These are phyloP conservation scores for Theristicus caerulescens DNA, from an alignment of 2,113 vertebrate genomes.

Conservation along the genomic window DNA sequence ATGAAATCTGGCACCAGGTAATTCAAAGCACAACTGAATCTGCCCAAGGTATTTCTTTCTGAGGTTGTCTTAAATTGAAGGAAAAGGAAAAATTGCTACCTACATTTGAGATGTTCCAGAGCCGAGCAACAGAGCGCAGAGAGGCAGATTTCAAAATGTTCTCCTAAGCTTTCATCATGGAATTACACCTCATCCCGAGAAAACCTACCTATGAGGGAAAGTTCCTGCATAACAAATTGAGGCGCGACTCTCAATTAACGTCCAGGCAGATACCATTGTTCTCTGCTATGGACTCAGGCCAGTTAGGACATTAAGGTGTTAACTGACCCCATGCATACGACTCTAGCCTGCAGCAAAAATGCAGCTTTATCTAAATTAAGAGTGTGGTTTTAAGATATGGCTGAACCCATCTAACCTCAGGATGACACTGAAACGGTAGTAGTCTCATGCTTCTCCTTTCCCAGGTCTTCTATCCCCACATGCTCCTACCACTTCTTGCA, in stretches of 20 bases:
- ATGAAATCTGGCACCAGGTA: neutral
- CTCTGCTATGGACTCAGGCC: neutral
- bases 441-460: neutral
- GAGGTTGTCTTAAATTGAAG: neutral
- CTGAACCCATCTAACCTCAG: neutral
- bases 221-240: neutral
- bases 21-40: neutral
- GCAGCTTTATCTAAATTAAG: neutral
- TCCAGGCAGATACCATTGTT: neutral
- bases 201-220: neutral
- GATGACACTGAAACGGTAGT: neutral
- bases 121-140: neutral
- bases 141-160: neutral
- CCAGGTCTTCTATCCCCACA: neutral
- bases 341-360: neutral
- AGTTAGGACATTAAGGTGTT: neutral
- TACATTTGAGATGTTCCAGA: accelerated
- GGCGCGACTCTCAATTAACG: neutral
- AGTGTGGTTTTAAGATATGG: neutral
- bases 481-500: accelerated
- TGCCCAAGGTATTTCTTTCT: neutral
- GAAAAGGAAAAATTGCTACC: neutral
- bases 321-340: neutral
- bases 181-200: neutral
- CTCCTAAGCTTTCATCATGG: neutral